Base-by-base conservation (phyloP, 2,113 vertebrate species). In the Megaleporinus macrocephalus region DNA sequence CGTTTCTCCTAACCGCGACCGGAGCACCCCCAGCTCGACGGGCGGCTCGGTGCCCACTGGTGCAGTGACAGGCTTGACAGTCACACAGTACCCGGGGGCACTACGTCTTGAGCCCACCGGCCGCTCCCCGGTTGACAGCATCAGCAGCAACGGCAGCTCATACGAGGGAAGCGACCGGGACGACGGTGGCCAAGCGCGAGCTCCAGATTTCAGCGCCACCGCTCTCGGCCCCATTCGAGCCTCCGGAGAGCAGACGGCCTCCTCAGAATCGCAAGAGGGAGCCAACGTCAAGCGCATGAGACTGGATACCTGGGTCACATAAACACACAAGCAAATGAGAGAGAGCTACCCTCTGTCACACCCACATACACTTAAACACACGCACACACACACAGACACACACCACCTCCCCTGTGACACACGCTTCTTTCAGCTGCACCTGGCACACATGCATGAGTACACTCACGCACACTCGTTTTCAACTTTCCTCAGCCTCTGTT, bases 151-250 rank as follows among this genome's bases (percentile, higher is more conserved):
- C 30, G 94, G 96, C 82, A 96, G 96, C 90, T 95, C 97, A 53
- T 98, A 97, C 24, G 97, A 98, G 9, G 95, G 96, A 61, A 94
- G 93, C n/a, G 97, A 98, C 90, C 93, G 96, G 79, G 97, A 99
- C 2, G 97, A 98, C 3, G 87, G 90, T 27, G 51, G 76, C 79
- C 91, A 90, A 59, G 80, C 85, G 0, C 90, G 91, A 22, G 94
- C 94, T 41, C 89, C 88, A 3, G 96, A 96, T 85, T 98, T 95
- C 83, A 85, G 93, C 90, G 90, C 94, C 0, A 90, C 95, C 2
- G 85, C 96, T 5, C 92, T 97, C 88, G 93, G 96, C 53, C 95
- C 96, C 4, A 94, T 98, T 88, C 91, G 96, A 63, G 91, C 96
- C 53, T 89, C 92, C 9, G 87, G 92, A 6, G 94, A 96, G 79